phyloP scores from a whole-genome alignment of 2,888 invertebrate genomes.

The Labia minor region DNA sequence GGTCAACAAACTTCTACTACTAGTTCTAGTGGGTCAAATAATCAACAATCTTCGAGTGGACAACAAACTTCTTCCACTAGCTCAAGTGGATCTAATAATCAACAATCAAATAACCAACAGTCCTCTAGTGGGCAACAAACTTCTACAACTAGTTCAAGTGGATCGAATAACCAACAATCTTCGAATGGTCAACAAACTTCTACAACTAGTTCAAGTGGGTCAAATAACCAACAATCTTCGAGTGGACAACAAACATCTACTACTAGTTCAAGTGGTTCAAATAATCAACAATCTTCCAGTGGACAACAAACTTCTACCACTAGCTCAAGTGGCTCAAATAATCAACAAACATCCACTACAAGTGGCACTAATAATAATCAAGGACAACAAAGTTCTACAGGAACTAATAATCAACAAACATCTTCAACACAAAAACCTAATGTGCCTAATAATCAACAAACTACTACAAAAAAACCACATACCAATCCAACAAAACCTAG shows the following conservation, averaged over 20 bases:
- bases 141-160: constrained; percentile 3
- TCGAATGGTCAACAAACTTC: constrained; percentile 4
- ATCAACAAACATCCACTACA: neutral
- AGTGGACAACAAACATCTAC: neutral
- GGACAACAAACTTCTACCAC: neutral
- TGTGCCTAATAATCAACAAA: constrained; percentile 4
- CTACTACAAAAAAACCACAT: neutral
- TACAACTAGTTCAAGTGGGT: neutral
- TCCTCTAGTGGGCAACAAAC: neutral
- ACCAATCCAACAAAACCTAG: neutral
- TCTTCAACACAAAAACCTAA: neutral
- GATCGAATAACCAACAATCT: constrained; percentile 4
- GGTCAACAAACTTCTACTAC: neutral
- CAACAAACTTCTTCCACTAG: neutral
- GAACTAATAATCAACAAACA: constrained; percentile 13
- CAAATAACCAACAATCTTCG: constrained; percentile 15
- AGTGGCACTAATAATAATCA: neutral
- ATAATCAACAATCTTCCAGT: constrained; percentile 14
- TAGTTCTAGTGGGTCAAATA: neutral
- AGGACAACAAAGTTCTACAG: too few species aligned
- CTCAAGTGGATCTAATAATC: constrained; percentile 8
- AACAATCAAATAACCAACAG: constrained; percentile 15
- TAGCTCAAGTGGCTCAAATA: neutral
- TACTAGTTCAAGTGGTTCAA: neutral
- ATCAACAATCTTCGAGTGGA: neutral